These are phyloP conservation scores for Siderastrea siderea DNA, from an alignment of 92 coral and sea anemone genomes.

Conservation along the genomic window DNA sequence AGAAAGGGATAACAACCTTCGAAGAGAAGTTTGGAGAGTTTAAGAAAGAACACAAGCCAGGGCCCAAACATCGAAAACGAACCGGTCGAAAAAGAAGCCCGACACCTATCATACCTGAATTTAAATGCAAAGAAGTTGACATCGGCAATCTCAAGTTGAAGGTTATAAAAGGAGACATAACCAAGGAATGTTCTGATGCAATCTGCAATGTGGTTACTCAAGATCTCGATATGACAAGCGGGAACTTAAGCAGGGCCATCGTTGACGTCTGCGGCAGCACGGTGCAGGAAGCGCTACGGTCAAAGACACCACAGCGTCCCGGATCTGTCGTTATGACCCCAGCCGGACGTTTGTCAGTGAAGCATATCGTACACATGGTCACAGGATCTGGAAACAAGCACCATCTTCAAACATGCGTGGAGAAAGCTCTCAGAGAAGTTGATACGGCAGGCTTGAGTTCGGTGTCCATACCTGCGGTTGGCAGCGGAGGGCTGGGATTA, in stretches of 20 bases:
- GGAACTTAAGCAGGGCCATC: slow-evolving; percentile 28
- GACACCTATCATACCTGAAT: neutral
- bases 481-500: slow-evolving; percentile 33
- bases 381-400: slow-evolving; percentile 23
- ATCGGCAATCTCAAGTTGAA: neutral
- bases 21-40: slow-evolving; percentile 29
- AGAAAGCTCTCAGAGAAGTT: slow-evolving; percentile 30
- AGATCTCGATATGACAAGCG: slow-evolving; percentile 34
- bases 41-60: neutral
- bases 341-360: neutral
- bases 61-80: neutral
- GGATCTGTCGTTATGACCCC: slow-evolving; percentile 19
- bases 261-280: neutral
- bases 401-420: slow-evolving; percentile 32
- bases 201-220: slow-evolving; percentile 27
- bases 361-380: slow-evolving; percentile 32
- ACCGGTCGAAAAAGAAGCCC: neutral
- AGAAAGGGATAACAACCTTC: slow-evolving; percentile 2
- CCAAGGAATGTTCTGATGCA: slow-evolving; percentile 11
- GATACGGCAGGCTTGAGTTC: slow-evolving; percentile 26
- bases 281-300: slow-evolving; percentile 11
- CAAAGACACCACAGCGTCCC: neutral
- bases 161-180: slow-evolving; percentile 31
- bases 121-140: neutral
- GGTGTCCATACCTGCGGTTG: slow-evolving; percentile 51